Evolutionary conservation across 1,140 invertebrate genomes (phyloP), one percentile per base, ranked within the genome.

Genomic region (Temnothorax nylanderi): DNA sequence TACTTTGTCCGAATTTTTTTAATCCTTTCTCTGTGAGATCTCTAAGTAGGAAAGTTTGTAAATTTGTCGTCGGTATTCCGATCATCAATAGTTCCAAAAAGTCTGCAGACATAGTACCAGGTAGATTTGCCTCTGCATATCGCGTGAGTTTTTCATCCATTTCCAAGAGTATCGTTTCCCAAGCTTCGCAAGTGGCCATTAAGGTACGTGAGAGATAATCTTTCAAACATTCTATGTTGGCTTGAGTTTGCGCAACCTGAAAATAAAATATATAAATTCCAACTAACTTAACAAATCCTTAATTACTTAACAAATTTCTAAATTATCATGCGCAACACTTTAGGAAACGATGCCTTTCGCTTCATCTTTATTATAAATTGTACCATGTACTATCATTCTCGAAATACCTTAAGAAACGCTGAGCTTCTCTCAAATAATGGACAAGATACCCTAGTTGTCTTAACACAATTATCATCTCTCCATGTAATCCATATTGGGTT

Each of bases 11-110:
- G 81, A 99, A 97, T 95, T 99, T 99, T 94, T 99, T 99, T 11
- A 99, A 95, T 44, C 98, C 98, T 95, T 99, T 99, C 88, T 99
- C 98, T n/a, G 98, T 99, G 44, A 99, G 95, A 92, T 99, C 98
- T 92, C 97, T 96, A 26, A 97, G 94, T 8, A 99, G 95, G 96
- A 98, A 99, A 72, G 97, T 96, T 94, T 98, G 97, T 86, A 99
- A 96, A 93, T 98, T 97, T 89, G 97, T 96, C 44, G 98, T 97
- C 88, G 98, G 97, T 56, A 97, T 96, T 56, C 98, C 99, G 95
- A 99, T 98, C 96, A 99, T 97, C 0, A 99, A 95, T 26, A 99
- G 94, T 93, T 99, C 98, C 78, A 99, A 95, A 93, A 99, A 98
- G 95, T 99, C 98, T 80, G 98, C 98, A 4, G 98, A 97, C 8